Conservation (phyloP, 2,888 invertebrate genomes). For the Drosophila peninsularis region DNA sequence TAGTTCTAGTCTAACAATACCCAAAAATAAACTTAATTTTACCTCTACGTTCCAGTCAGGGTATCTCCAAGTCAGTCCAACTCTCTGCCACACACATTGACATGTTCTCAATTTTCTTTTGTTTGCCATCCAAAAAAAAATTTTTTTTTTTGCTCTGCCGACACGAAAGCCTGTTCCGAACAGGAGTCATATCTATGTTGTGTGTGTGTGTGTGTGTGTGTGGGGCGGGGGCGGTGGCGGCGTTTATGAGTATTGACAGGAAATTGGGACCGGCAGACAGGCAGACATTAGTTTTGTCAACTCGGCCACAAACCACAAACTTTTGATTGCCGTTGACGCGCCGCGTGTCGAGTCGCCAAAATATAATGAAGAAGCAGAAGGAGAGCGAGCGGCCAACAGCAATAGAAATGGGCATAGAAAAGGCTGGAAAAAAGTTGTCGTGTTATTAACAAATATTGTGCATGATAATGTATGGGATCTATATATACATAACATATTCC, state of each 20-base stretch:
- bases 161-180: slow-evolving; percentile 57
- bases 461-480: slow-evolving; percentile 5
- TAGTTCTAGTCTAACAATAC: no score
- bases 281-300: slow-evolving; percentile 35
- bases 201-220: background rate
- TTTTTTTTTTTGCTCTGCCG: slow-evolving; percentile 48
- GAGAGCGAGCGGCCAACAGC: background rate
- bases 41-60: background rate
- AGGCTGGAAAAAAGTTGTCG: slow-evolving; percentile 51
- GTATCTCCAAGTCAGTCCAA: background rate
- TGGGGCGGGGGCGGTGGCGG: slow-evolving; percentile 12
- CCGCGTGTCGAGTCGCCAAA: slow-evolving; percentile 43
- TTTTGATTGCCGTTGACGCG: slow-evolving; percentile 67
- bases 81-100: background rate
- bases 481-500: slow-evolving; percentile 16
- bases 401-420: slow-evolving; percentile 16
- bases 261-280: slow-evolving; percentile 68
- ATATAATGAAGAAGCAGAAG: background rate
- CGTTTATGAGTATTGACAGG: slow-evolving; percentile 70
- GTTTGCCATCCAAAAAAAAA: slow-evolving; percentile 67
- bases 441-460: slow-evolving; percentile 64
- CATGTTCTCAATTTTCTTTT: slow-evolving; percentile 37
- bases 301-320: slow-evolving; percentile 52
- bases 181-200: slow-evolving; percentile 24
- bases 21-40: no score